Conservation (phyloP, 2,797 vertebrate genomes). For the Falco novaeseelandiae region DNA sequence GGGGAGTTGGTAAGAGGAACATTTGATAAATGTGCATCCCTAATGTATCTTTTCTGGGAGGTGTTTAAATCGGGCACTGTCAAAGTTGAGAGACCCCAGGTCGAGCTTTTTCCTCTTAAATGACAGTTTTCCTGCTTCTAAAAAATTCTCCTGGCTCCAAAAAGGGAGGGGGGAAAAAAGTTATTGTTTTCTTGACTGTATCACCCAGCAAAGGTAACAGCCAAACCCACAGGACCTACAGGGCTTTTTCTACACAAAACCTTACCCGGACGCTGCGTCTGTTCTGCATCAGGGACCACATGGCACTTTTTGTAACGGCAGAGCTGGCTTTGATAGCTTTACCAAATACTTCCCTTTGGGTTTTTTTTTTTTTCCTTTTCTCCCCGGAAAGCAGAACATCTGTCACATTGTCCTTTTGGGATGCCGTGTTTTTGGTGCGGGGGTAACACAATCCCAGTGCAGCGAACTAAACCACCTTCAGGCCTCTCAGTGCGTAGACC, state of each 20-base stretch:
- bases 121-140: background rate
- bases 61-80: background rate
- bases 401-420: accelerated
- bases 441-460: background rate
- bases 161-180: background rate
- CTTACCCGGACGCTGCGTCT: background rate
- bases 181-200: background rate
- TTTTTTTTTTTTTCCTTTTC: too few relatives aligned
- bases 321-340: background rate
- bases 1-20: background rate
- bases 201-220: background rate
- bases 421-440: accelerated
- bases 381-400: background rate
- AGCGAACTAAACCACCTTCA: background rate
- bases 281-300: background rate
- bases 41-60: accelerated
- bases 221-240: accelerated
- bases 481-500: accelerated
- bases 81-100: background rate
- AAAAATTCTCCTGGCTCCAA: background rate
- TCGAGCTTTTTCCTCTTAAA: background rate
- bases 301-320: accelerated
- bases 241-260: background rate
- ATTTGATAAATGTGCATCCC: background rate
- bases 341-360: background rate